A percentile compares a stretch with the other conserved stretches of the same genome.
These are phyloP conservation scores for Rotaria sp. DNA, from an alignment of 2,888 invertebrate species.

Conservation along the genomic window DNA sequence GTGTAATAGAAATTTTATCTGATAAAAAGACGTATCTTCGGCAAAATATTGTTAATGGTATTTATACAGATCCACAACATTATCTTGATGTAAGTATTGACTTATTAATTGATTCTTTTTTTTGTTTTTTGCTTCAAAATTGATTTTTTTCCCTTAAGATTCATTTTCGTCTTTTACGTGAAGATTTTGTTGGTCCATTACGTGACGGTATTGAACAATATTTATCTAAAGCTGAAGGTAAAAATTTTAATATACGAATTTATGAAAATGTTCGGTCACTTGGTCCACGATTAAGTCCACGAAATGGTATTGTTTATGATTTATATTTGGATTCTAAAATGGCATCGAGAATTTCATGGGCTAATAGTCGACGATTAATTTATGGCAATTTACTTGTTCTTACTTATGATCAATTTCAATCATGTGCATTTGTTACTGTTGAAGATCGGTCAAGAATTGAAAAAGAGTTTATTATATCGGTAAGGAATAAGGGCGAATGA, in stretches of 20 bases:
- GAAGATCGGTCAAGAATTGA: background rate
- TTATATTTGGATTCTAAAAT: constrained; percentile 44
- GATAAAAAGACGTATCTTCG: constrained; percentile 55
- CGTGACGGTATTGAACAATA: constrained; percentile 64
- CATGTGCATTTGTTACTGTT: constrained; percentile 20
- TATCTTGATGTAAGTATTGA: constrained; percentile 62
- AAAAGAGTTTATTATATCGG: background rate
- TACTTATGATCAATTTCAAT: constrained; percentile 39
- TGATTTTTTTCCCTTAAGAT: constrained; percentile 38
- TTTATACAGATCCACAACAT: constrained; percentile 64
- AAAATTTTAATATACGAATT: constrained; percentile 43
- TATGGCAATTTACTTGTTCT: background rate
- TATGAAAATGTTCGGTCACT: constrained; percentile 48
- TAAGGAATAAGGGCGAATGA: no score
- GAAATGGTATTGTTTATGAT: constrained; percentile 45
- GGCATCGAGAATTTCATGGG: background rate
- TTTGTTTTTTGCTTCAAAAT: background rate
- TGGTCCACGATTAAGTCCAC: constrained; percentile 43
- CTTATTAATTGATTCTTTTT: constrained; percentile 44
- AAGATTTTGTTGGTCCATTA: constrained; percentile 72
- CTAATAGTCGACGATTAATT: constrained; percentile 16
- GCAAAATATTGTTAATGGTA: constrained; percentile 62
- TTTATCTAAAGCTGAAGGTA: constrained; percentile 44
- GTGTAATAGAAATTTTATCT: constrained; percentile 47
- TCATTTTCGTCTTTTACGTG: constrained; percentile 70